Percentiles rank a stretch among this genome's conserved stretches.
These are phyloP conservation scores for Campaea margaritaria DNA, from an alignment of 2,888 invertebrate genomes.

Conservation along the genomic window DNA sequence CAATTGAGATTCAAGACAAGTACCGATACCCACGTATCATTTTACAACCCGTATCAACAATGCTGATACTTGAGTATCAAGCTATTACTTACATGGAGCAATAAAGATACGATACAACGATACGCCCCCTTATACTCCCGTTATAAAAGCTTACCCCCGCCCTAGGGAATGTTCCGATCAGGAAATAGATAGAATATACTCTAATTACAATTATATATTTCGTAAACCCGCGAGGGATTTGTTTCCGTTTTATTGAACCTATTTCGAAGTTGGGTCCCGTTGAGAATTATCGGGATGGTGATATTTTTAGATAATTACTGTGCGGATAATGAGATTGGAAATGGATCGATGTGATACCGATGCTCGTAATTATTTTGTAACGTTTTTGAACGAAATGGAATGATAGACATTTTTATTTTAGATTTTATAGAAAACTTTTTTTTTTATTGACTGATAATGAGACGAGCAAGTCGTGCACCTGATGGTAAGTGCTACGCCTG, in stretches of 20 bases:
- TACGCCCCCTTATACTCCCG: slow-evolving; percentile 6
- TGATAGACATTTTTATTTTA: too few species aligned
- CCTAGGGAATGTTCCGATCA: slow-evolving; percentile 23
- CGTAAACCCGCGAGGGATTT: slow-evolving; percentile 10
- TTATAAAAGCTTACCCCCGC: slow-evolving; percentile 22
- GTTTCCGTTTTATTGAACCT: slow-evolving; percentile 20
- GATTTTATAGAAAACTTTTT: too few species aligned
- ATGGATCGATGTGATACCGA: too few species aligned
- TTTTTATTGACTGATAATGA: too few species aligned
- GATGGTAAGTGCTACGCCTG: too few species aligned
- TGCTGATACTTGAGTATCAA: slow-evolving; percentile 1
- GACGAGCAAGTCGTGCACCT: too few species aligned
- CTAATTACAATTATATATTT: slow-evolving; percentile 34
- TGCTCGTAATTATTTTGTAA: too few species aligned
- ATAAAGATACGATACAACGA: slow-evolving; percentile 13
- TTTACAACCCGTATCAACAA: slow-evolving; percentile 2
- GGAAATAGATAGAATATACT: slow-evolving; percentile 14
- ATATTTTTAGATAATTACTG: slow-evolving; percentile 8
- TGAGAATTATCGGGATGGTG: slow-evolving; percentile 1
- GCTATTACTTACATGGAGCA: slow-evolving; percentile 5
- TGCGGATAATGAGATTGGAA: too few species aligned
- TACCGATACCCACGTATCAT: slow-evolving; percentile 3
- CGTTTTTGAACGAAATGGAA: too few species aligned
- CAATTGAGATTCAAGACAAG: neutral
- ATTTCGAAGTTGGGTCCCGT: slow-evolving; percentile 1